These are phyloP conservation scores for Latrodectus elegans DNA, from an alignment of 2,888 invertebrate species.

Conservation along the genomic window DNA sequence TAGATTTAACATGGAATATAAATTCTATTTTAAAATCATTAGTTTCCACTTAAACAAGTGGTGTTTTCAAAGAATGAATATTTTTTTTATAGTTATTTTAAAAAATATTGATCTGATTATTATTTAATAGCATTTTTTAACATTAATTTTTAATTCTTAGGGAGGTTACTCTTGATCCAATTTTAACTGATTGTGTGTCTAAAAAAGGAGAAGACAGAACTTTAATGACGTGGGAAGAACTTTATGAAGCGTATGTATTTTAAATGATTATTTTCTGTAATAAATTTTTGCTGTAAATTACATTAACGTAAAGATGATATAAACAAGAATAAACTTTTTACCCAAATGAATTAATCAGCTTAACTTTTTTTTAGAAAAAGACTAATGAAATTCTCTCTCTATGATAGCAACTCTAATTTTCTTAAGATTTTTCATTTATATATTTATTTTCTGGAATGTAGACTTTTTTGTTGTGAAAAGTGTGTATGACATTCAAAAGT, in stretches of 20 bases:
- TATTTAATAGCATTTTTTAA: too few species aligned
- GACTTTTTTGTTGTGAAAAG: neutral
- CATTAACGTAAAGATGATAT: too few species aligned
- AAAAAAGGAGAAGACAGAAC: conserved; percentile 74
- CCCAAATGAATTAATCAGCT: neutral
- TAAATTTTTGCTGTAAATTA: too few species aligned
- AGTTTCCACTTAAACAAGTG: too few species aligned
- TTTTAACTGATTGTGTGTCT: conserved; percentile 76
- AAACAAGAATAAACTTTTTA: neutral
- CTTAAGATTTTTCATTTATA: neutral
- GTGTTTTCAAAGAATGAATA: too few species aligned
- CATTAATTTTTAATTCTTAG: conserved; percentile 73
- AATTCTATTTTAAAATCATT: too few species aligned
- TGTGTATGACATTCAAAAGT: neutral
- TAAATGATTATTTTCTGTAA: neutral
- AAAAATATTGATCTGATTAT: too few species aligned
- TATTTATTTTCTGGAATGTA: neutral
- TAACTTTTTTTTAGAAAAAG: neutral
- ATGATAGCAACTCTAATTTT: too few species aligned
- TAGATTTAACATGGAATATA: too few species aligned
- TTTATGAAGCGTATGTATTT: conserved; percentile 78
- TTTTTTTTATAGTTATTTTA: too few species aligned
- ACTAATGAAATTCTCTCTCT: neutral
- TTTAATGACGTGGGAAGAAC: conserved; percentile 82
- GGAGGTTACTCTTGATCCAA: conserved; percentile 79